Percentiles rank a stretch among this genome's conserved stretches.
phyloP scores from a whole-genome alignment of 2,888 invertebrate genomes.

The Mechanitis messenoides region DNA sequence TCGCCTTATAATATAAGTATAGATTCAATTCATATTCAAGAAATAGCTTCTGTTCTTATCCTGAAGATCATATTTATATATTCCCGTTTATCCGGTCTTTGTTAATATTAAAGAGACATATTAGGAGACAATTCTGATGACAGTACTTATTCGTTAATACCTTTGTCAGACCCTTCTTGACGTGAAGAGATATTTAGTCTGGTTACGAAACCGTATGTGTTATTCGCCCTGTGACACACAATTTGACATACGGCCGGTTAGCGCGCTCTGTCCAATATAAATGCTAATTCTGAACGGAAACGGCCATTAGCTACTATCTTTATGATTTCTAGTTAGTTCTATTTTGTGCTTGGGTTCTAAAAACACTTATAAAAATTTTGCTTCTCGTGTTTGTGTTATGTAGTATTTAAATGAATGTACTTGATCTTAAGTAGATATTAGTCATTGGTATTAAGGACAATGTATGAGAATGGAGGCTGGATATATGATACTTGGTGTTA shows the following conservation, averaged over 20 bases:
- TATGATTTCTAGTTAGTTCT: constrained; percentile 21
- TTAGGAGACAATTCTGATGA: constrained; percentile 1
- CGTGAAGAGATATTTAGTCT: constrained; percentile 1
- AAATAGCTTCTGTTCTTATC: too few relatives aligned
- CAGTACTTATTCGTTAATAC: constrained; percentile 11
- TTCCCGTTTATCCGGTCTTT: background rate
- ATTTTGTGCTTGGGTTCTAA: constrained; percentile 10
- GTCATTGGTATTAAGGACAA: constrained; percentile 24
- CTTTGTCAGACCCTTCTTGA: constrained; percentile 8
- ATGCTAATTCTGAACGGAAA: constrained; percentile 55
- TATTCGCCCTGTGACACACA: constrained; percentile 27
- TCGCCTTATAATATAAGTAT: too few relatives aligned
- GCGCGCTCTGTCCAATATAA: constrained; percentile 56
- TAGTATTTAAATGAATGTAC: constrained; percentile 16
- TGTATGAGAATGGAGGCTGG: constrained; percentile 51
- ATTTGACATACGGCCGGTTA: constrained; percentile 39
- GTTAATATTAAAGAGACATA: background rate
- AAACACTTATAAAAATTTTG: background rate
- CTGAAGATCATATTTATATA: too few relatives aligned
- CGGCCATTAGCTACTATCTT: constrained; percentile 23
- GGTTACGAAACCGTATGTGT: constrained; percentile 8
- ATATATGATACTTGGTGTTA: constrained; percentile 55
- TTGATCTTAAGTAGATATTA: constrained; percentile 26
- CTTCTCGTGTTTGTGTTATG: background rate
- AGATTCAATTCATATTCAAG: too few relatives aligned